Conservation (phyloP, 2,113 vertebrate species). For the Oophaga pumilio region DNA sequence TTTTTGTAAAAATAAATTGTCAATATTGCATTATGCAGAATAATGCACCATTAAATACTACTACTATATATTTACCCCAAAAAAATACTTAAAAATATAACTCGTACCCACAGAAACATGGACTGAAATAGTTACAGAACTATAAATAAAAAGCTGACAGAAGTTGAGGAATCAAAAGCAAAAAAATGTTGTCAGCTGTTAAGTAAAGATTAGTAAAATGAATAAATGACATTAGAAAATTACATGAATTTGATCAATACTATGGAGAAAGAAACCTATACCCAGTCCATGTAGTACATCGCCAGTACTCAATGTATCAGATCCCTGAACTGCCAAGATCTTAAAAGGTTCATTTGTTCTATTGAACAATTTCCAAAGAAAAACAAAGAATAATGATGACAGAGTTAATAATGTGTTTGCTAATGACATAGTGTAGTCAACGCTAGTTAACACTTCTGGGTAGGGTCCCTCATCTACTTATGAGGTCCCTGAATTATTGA, state of each 20-base stretch:
- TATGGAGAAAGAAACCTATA: neutral
- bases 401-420: neutral
- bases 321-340: neutral
- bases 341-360: neutral
- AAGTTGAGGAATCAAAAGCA: too few relatives aligned
- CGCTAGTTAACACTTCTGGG: neutral
- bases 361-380: neutral
- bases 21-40: too few relatives aligned
- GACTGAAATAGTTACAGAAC: too few relatives aligned
- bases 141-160: too few relatives aligned
- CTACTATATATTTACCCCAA: too few relatives aligned
- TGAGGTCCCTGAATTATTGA: constrained; percentile 53
- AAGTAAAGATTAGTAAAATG: neutral
- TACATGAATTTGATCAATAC: neutral
- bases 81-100: too few relatives aligned
- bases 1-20: too few relatives aligned
- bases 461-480: constrained; percentile 29
- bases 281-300: too few relatives aligned
- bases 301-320: neutral
- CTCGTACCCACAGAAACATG: too few relatives aligned
- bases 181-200: too few relatives aligned
- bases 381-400: neutral
- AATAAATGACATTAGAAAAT: neutral
- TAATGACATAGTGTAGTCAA: constrained; percentile 27
- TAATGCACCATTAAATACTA: too few relatives aligned